These are phyloP conservation scores for Ophiodon elongatus DNA, from an alignment of 2,113 vertebrate genomes.

Conservation along the genomic window DNA sequence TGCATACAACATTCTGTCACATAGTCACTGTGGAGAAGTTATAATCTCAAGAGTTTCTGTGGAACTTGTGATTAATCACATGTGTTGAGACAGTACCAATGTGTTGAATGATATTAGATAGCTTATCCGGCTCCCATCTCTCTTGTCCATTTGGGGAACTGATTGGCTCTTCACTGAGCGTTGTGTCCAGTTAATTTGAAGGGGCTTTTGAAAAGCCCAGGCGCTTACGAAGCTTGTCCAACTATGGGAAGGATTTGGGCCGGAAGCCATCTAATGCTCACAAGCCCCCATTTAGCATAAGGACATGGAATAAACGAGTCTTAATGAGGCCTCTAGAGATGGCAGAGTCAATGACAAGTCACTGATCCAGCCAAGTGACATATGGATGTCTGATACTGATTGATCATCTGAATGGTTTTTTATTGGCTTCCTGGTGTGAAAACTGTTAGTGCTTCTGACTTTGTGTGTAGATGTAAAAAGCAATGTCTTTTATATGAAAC, in stretches of 20 bases:
- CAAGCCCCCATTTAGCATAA: conserved; percentile 40
- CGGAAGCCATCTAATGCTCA: conserved; percentile 31
- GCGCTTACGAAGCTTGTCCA: conserved; percentile 30
- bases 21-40: background rate
- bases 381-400: conserved; percentile 40
- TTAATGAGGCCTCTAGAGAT: conserved; percentile 59
- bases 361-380: conserved; percentile 50
- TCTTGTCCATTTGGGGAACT: conserved; percentile 24
- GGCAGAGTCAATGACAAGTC: conserved; percentile 39
- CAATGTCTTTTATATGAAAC: background rate
- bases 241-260: conserved; percentile 40
- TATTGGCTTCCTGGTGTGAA: conserved; percentile 19
- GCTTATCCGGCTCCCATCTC: background rate
- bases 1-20: background rate
- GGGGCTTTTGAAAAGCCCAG: conserved; percentile 16
- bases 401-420: conserved; percentile 9
- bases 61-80: conserved; percentile 17
- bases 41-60: conserved; percentile 2
- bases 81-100: background rate
- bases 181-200: conserved; percentile 46
- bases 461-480: background rate
- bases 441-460: conserved; percentile 5
- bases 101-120: background rate
- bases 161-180: conserved; percentile 36
- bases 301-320: conserved; percentile 49